Percentiles rank a stretch among this genome's conserved stretches.
phyloP scores from a whole-genome alignment of 2,113 vertebrate genomes.

The Crotalus horridus region DNA sequence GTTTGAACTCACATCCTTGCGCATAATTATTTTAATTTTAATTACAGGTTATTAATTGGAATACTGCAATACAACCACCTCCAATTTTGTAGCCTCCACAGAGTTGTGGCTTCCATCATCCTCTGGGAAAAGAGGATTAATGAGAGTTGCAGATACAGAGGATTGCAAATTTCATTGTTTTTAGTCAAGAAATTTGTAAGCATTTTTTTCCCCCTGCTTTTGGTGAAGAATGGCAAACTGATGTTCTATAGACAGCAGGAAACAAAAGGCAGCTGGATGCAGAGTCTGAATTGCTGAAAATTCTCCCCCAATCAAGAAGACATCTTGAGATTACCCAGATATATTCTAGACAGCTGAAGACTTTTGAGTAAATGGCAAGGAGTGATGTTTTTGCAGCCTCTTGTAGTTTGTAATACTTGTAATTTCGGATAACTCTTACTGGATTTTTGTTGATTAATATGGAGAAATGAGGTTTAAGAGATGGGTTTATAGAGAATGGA shows the following conservation, averaged over 20 bases:
- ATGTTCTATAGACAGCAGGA: background rate
- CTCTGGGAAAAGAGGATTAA: background rate
- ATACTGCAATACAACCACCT: background rate
- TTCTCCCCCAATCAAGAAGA: background rate
- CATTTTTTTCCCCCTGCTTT: background rate
- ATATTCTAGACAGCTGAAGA: background rate
- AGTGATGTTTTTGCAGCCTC: background rate
- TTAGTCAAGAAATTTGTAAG: background rate
- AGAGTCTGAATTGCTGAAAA: background rate
- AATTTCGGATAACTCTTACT: background rate
- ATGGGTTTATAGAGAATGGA: background rate
- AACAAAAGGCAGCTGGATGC: background rate
- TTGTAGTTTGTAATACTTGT: background rate
- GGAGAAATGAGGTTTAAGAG: background rate
- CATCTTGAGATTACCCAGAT: background rate
- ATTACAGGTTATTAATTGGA: background rate
- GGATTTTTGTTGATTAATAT: background rate
- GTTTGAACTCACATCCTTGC: background rate
- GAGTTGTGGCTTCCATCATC: background rate
- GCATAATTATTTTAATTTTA: background rate
- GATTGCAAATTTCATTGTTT: background rate
- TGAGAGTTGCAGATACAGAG: background rate
- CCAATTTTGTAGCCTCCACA: background rate
- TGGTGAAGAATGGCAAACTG: background rate
- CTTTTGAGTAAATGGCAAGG: background rate